A percentile compares a stretch with the other conserved stretches of the same genome.
These are phyloP conservation scores for Metallyticus violacea DNA, from an alignment of 2,888 invertebrate species.

Conservation along the genomic window DNA sequence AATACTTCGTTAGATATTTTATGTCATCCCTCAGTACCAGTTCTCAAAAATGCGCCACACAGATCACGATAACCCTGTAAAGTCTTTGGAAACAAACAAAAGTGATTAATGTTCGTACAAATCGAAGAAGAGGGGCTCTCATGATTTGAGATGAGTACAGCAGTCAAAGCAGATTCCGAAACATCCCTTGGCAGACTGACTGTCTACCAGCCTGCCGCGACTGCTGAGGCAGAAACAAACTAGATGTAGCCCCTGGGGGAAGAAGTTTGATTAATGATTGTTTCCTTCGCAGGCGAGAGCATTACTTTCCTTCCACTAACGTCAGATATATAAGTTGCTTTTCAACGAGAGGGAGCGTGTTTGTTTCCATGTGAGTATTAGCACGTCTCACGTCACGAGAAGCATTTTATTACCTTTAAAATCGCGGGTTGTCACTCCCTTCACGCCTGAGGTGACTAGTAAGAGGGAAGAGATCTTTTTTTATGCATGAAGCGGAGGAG, in stretches of 20 bases:
- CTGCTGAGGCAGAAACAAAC: background rate
- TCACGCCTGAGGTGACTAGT: background rate
- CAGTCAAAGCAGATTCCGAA: background rate
- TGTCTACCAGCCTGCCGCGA: background rate
- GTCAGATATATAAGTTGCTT: background rate
- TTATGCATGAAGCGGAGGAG: background rate
- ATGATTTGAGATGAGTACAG: background rate
- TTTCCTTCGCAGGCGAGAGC: background rate
- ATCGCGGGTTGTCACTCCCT: background rate
- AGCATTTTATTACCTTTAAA: slow-evolving; percentile 6
- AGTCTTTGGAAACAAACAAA: background rate
- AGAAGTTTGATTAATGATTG: slow-evolving; percentile 7
- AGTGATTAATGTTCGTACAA: too few relatives aligned
- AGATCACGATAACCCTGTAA: background rate
- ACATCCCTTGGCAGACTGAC: background rate
- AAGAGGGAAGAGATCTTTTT: background rate
- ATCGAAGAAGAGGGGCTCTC: background rate
- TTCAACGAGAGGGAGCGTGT: background rate
- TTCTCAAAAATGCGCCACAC: background rate
- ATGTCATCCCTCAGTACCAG: too few relatives aligned
- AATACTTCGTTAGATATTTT: too few relatives aligned
- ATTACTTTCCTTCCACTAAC: background rate
- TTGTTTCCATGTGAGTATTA: background rate
- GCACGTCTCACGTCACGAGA: background rate
- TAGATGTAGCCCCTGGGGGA: background rate